These are phyloP conservation scores for Lanius ludovicianus DNA, from an alignment of 2,113 vertebrate species.

Conservation along the genomic window DNA sequence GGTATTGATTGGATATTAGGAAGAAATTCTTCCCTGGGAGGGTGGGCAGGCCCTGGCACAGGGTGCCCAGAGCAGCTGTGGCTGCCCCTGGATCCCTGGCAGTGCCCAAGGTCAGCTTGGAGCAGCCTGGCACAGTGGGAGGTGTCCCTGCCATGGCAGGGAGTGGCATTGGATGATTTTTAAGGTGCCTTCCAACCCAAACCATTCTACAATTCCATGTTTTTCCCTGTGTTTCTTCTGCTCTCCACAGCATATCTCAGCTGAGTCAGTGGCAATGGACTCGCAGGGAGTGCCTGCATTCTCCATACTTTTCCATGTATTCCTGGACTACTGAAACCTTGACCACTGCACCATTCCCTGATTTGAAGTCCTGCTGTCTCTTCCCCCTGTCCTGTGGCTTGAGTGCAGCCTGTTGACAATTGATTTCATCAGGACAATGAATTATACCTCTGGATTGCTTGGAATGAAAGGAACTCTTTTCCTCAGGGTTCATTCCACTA, in stretches of 20 bases:
- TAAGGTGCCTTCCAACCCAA: neutral
- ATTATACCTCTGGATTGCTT: constrained; percentile 17
- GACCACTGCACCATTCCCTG: neutral
- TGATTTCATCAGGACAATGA: constrained; percentile 22
- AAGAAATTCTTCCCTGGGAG: neutral
- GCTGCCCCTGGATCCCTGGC: neutral
- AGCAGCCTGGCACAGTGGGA: neutral
- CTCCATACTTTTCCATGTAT: neutral
- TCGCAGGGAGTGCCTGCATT: neutral
- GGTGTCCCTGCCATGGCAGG: neutral
- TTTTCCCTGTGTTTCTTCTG: neutral
- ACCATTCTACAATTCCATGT: neutral
- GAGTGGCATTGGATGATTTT: fast-evolving
- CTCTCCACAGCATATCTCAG: neutral
- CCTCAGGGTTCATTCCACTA: constrained; percentile 33
- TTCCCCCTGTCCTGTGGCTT: neutral
- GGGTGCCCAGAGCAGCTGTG: neutral
- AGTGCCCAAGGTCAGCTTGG: neutral
- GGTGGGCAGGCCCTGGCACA: neutral
- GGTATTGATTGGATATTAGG: neutral
- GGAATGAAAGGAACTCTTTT: constrained; percentile 59
- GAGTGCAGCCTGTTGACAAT: neutral
- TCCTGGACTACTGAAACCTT: neutral
- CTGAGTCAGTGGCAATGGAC: neutral
- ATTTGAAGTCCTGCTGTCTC: neutral